phyloP scores from a whole-genome alignment of 2,797 vertebrate genomes.

The Falco concolor region DNA sequence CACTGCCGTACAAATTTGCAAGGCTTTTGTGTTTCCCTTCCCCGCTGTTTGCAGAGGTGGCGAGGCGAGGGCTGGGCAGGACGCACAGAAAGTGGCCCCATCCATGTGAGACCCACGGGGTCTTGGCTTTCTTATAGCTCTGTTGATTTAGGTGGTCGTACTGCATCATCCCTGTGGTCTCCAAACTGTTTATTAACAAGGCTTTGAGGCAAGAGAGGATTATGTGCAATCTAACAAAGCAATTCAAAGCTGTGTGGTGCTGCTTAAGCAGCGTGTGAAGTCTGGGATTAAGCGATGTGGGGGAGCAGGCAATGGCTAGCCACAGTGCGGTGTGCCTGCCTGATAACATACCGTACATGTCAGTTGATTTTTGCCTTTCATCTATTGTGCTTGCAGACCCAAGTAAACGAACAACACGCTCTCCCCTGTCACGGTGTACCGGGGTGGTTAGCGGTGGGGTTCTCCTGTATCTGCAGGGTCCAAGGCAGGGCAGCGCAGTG shows the following conservation, averaged over 20 bases:
- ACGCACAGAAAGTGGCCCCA: rapidly evolving
- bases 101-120: rapidly evolving
- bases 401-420: not conserved
- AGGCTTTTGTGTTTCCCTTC: not conserved
- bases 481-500: rapidly evolving
- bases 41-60: not conserved
- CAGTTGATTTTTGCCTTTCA: not conserved
- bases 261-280: not conserved
- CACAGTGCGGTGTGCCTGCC: not conserved
- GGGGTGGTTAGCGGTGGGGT: not conserved
- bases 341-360: not conserved
- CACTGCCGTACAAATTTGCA: not conserved
- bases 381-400: not conserved
- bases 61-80: not conserved
- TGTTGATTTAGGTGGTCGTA: not conserved
- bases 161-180: not conserved
- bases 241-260: not conserved
- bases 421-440: not conserved
- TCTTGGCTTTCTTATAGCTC: not conserved
- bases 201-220: not conserved
- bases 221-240: not conserved
- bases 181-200: not conserved
- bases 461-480: not conserved
- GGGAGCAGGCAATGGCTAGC: rapidly evolving
- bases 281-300: not conserved